Conservation (phyloP, 2,888 invertebrate genomes). For the Antitype chi region DNA sequence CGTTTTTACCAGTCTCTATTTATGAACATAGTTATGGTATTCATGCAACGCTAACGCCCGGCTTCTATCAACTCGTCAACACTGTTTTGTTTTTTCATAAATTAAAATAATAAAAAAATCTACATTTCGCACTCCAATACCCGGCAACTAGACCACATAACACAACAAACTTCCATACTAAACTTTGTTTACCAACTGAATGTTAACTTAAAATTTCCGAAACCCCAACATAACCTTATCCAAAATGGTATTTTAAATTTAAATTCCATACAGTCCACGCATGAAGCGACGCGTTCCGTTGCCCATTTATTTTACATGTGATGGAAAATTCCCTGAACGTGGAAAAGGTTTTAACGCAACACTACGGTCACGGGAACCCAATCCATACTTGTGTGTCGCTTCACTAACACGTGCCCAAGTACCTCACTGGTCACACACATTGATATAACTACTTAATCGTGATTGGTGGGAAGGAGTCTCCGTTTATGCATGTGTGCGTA, state of each 20-base stretch:
- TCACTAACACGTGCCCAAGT: constrained; percentile 34
- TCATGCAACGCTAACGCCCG: background rate
- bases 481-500: constrained; percentile 25
- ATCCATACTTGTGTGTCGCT: background rate
- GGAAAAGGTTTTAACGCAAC: constrained; percentile 57
- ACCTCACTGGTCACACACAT: constrained; percentile 31
- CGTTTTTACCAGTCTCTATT: background rate
- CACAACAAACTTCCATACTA: background rate
- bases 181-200: constrained; percentile 9
- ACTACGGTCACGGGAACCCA: constrained; percentile 33
- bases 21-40: background rate
- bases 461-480: constrained; percentile 18
- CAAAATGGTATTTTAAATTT: constrained; percentile 53
- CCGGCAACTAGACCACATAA: background rate
- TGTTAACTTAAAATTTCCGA: constrained; percentile 18
- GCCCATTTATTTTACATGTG: constrained; percentile 66
- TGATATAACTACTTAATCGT: background rate
- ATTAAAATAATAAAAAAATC: background rate
- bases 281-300: constrained; percentile 47
- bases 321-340: constrained; percentile 68
- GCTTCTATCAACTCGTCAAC: too few species aligned
- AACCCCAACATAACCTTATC: constrained; percentile 15
- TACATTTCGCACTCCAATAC: too few species aligned
- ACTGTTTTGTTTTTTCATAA: background rate
- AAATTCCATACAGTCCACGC: constrained; percentile 60